These are phyloP conservation scores for Falco novaeseelandiae DNA, from an alignment of 2,797 vertebrate genomes.

Conservation along the genomic window DNA sequence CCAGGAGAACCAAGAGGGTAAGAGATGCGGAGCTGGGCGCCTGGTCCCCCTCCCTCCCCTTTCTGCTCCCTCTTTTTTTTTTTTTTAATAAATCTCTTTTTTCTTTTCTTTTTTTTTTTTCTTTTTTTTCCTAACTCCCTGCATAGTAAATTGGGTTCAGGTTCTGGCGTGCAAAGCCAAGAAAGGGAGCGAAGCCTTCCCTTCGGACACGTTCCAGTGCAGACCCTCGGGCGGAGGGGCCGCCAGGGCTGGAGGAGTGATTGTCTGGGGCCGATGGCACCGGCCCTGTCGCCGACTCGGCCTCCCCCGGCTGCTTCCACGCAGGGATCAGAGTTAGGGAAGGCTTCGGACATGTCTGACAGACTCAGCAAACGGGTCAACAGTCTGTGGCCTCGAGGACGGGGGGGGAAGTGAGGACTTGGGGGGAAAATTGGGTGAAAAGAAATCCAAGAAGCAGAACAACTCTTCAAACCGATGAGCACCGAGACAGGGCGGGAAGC, in stretches of 20 bases:
- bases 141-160: constrained; percentile 61
- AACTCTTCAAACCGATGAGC: constrained; percentile 58
- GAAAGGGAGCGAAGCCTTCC: constrained; percentile 62
- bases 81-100: constrained; percentile 14
- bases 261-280: constrained; percentile 52
- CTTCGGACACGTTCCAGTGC: constrained; percentile 34
- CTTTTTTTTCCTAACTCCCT: constrained; percentile 49
- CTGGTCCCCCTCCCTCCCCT: constrained; percentile 46
- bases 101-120: background rate
- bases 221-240: constrained; percentile 33
- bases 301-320: background rate
- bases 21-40: constrained; percentile 61
- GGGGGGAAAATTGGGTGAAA: background rate
- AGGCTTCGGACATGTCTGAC: constrained; percentile 34
- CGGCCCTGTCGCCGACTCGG: background rate
- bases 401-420: background rate
- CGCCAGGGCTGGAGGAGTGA: constrained; percentile 53
- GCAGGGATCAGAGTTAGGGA: background rate
- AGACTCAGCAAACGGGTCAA: constrained; percentile 14
- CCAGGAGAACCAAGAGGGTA: constrained; percentile 62
- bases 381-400: constrained; percentile 40
- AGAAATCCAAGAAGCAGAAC: constrained; percentile 67
- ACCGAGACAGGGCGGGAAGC: constrained; percentile 50
- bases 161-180: constrained; percentile 65
- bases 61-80: constrained; percentile 41